Evolutionary conservation across 2,113 vertebrate genomes (phyloP), one percentile per base, ranked within the genome.

Genomic region (Odocoileus virginianus): DNA sequence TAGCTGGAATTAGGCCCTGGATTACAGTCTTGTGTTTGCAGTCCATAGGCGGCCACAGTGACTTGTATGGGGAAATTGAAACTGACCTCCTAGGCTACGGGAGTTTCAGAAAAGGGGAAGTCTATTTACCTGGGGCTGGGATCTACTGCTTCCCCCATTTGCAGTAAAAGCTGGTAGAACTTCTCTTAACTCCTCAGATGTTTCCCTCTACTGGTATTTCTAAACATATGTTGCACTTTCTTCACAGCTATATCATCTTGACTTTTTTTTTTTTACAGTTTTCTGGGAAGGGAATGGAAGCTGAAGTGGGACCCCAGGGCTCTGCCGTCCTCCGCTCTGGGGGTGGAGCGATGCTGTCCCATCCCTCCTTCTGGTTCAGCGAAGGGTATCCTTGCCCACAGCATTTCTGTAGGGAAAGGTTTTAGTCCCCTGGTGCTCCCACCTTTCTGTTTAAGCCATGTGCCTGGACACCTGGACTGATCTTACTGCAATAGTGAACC

Each of bases 291-390:
- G 79, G 60, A 89, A 87, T 27, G 74, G 89, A 93, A 81, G 92
- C 79, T 87, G 54, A 89, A 30, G 57, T 50, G 43, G 89, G 91
- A 36, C 55, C 1, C 2, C 27, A 43, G 88, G 45, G n/a, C 43
- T 60, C 76, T 84, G 61, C 90, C 12, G 3, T 6, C 33, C 92
- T 85, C 76, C 27, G 2, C 33, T 33, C 8, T 52, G 12, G 25
- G 36, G 11, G 15, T 7, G 25, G 89, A 81, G 19, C 4, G 45
- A 45, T n/a, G 60, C 60, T 54, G 33, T 28, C 81, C 78, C 36
- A 54, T 78, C 61, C 83, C 40, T 82, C 60, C 93, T 95, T 89
- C 88, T 94, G 89, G 91, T 89, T 97, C 95, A 85, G 96, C 87
- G 71, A 97, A 93, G 83, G 43, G 17, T 84, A 74, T 57, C 67